These are phyloP conservation scores for Rhegmatorhina hoffmannsi DNA, from an alignment of 2,113 vertebrate species.

Conservation along the genomic window DNA sequence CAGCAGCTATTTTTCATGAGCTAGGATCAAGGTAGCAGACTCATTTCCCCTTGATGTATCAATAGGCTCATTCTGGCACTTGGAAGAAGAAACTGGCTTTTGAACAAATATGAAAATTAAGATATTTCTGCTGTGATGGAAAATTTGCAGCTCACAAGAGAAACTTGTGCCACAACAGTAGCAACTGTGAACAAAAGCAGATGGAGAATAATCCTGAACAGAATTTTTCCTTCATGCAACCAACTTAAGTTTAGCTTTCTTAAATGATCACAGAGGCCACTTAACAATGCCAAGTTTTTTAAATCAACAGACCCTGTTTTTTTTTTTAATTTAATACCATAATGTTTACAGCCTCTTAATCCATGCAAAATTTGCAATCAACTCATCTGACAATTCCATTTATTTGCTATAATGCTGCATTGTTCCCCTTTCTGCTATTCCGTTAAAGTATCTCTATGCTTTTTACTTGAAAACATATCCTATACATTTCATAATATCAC, in stretches of 20 bases:
- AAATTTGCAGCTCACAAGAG: neutral
- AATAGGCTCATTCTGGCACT: neutral
- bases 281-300: neutral
- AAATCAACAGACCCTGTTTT: neutral
- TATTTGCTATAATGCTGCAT: neutral
- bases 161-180: neutral
- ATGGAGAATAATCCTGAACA: neutral
- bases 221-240: neutral
- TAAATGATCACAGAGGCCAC: neutral
- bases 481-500: rapidly evolving
- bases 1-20: neutral
- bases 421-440: neutral
- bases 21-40: neutral
- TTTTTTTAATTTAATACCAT: neutral
- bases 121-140: neutral
- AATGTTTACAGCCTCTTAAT: neutral
- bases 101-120: neutral
- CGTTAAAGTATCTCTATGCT: neutral
- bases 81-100: neutral
- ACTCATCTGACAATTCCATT: neutral
- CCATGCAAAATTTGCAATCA: neutral
- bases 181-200: slow-evolving; percentile 24
- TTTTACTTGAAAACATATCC: neutral
- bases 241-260: neutral
- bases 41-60: neutral